These are phyloP conservation scores for Cherax destructor DNA, from an alignment of 1,140 invertebrate species.

Conservation along the genomic window DNA sequence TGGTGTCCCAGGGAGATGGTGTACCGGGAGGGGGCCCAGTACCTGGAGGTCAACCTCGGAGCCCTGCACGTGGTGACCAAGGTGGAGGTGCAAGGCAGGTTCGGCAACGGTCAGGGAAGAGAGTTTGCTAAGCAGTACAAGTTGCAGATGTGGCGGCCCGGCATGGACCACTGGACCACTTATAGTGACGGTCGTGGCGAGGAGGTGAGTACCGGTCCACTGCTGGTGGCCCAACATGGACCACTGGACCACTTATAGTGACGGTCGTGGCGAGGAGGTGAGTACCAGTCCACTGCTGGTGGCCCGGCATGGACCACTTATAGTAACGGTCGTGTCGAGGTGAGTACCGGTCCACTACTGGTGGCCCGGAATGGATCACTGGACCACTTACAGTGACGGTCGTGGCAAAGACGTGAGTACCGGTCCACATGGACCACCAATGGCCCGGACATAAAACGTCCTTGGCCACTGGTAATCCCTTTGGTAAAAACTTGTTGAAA, in stretches of 20 bases:
- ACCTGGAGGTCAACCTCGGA: slow-evolving; percentile 35
- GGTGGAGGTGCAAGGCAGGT: no score
- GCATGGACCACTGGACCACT: not conserved
- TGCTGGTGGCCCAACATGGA: slow-evolving; percentile 74
- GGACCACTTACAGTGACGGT: not conserved
- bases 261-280: slow-evolving; percentile 29
- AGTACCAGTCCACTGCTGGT: slow-evolving; percentile 74
- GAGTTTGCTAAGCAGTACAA: slow-evolving; percentile 29
- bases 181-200: slow-evolving; percentile 31
- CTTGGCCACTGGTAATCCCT: no score
- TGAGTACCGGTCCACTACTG: not conserved
- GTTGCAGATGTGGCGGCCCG: slow-evolving; percentile 87
- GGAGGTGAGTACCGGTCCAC: slow-evolving; percentile 13
- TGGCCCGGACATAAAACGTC: no score
- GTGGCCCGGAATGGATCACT: not conserved
- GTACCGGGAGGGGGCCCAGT: slow-evolving; percentile 56
- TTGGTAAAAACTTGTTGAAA: no score
- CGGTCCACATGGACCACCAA: no score
- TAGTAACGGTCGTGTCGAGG: not conserved
- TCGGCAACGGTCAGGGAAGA: slow-evolving; percentile 76
- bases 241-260: slow-evolving; percentile 32
- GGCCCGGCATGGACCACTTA: slow-evolving; percentile 77
- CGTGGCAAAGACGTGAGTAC: no score
- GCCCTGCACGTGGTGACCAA: slow-evolving; percentile 77
- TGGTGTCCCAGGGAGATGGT: slow-evolving; percentile 89